Percentiles rank a stretch among this genome's conserved stretches.
phyloP scores from a whole-genome alignment of 2,888 invertebrate genomes.

The Thumatha senex region DNA sequence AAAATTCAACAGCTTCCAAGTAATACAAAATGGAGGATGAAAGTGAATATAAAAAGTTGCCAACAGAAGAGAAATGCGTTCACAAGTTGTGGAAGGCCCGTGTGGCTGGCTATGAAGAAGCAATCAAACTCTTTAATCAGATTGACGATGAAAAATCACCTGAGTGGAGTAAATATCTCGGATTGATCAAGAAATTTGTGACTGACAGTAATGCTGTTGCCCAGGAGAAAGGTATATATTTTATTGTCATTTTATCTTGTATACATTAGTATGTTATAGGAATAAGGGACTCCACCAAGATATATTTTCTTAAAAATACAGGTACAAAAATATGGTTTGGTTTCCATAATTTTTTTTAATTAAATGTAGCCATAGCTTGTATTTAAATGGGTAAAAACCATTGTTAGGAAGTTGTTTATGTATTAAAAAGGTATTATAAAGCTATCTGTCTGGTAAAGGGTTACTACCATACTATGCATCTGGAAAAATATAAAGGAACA shows the following conservation, averaged over 20 bases:
- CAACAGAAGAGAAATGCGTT: constrained; percentile 94
- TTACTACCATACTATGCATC: too few species aligned
- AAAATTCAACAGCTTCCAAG: constrained; percentile 35
- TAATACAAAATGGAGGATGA: constrained; percentile 89
- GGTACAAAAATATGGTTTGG: too few species aligned
- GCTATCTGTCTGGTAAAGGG: too few species aligned
- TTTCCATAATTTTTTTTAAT: too few species aligned
- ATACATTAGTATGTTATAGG: neutral
- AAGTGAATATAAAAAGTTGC: constrained; percentile 93
- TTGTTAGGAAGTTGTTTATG: too few species aligned
- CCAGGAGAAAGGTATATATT: constrained; percentile 92
- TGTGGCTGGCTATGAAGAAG: constrained; percentile 96
- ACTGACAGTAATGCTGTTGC: constrained; percentile 96
- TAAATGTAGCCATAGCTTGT: too few species aligned
- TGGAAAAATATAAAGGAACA: too few species aligned
- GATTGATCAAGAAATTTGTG: constrained; percentile 97
- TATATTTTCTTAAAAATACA: too few species aligned
- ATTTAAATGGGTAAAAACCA: too few species aligned
- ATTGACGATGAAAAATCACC: constrained; percentile 96
- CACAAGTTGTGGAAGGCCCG: constrained; percentile 99
- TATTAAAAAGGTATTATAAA: too few species aligned
- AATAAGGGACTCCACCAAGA: too few species aligned
- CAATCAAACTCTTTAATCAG: constrained; percentile 92
- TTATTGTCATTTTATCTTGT: neutral
- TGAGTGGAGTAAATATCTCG: constrained; percentile 96